Percentiles rank a stretch among this genome's conserved stretches.
phyloP scores from a whole-genome alignment of 2,113 vertebrate genomes.

The Paracanthobrama guichenoti region DNA sequence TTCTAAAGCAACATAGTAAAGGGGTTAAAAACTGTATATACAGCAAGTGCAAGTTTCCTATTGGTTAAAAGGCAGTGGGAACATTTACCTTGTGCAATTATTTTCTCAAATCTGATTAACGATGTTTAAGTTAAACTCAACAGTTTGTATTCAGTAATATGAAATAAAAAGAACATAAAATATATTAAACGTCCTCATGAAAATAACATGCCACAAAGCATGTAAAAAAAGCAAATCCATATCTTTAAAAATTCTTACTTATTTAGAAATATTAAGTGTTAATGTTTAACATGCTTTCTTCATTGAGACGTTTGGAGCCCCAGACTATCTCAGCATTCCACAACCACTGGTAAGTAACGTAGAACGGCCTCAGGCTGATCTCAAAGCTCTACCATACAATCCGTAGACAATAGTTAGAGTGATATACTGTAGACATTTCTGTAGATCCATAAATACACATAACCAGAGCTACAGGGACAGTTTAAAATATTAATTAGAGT shows the following conservation, averaged over 20 bases:
- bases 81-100: neutral
- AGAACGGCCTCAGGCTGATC: conserved; percentile 19
- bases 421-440: neutral
- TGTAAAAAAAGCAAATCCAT: neutral
- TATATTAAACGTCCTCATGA: neutral
- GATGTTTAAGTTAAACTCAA: neutral
- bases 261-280: conserved; percentile 29
- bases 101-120: neutral
- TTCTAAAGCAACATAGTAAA: neutral
- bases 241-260: neutral
- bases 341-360: conserved; percentile 53
- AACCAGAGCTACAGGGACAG: neutral
- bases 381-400: conserved; percentile 28
- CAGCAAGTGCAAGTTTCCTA: neutral
- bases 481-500: neutral
- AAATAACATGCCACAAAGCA: neutral
- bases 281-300: conserved; percentile 56
- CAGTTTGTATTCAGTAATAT: neutral
- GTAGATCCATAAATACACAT: conserved; percentile 12
- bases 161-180: conserved; percentile 1
- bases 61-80: neutral
- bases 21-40: neutral
- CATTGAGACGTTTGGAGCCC: conserved; percentile 55
- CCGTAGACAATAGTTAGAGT: conserved; percentile 23
- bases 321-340: conserved; percentile 48